These are phyloP conservation scores for Chymomyza costata DNA, from an alignment of 1,140 invertebrate genomes.

Conservation along the genomic window DNA sequence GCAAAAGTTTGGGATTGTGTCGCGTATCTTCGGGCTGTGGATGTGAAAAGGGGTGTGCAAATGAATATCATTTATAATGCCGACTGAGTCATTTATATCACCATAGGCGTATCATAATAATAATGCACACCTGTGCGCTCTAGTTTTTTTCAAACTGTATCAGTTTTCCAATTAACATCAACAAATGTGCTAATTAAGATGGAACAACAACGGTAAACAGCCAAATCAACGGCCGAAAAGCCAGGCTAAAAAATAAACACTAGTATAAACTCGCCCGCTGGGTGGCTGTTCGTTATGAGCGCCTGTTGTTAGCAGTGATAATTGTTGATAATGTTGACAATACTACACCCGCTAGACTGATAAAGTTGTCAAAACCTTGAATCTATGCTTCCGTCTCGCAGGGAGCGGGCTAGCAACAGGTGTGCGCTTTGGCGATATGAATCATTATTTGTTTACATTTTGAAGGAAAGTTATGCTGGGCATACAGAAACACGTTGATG, in stretches of 20 bases:
- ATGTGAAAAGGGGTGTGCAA: conserved; percentile 27
- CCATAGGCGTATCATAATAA: conserved; percentile 38
- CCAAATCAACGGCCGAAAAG: conserved; percentile 32
- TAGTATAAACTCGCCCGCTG: conserved; percentile 8
- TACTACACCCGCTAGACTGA: conserved; percentile 38
- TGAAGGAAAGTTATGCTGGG: conserved; percentile 39
- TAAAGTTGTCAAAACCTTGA: conserved; percentile 33
- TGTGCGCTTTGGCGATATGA: conserved; percentile 30
- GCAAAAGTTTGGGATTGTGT: conserved; percentile 84
- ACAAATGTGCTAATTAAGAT: conserved; percentile 64
- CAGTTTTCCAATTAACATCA: conserved; percentile 66
- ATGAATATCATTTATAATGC: not conserved
- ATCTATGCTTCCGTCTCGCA: conserved; percentile 18
- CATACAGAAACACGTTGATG: conserved; percentile 39
- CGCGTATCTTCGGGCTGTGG: conserved; percentile 78
- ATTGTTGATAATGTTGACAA: conserved; percentile 45
- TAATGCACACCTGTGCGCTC: conserved; percentile 51
- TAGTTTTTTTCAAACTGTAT: conserved; percentile 51
- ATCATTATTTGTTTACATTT: conserved; percentile 61
- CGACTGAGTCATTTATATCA: not conserved
- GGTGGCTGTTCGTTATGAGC: conserved; percentile 37
- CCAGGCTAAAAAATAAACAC: conserved; percentile 23
- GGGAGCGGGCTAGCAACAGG: conserved; percentile 28
- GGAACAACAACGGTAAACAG: conserved; percentile 44
- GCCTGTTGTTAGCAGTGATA: conserved; percentile 59